Conservation (phyloP, 2,113 vertebrate genomes). For the Sigmodon hispidus region DNA sequence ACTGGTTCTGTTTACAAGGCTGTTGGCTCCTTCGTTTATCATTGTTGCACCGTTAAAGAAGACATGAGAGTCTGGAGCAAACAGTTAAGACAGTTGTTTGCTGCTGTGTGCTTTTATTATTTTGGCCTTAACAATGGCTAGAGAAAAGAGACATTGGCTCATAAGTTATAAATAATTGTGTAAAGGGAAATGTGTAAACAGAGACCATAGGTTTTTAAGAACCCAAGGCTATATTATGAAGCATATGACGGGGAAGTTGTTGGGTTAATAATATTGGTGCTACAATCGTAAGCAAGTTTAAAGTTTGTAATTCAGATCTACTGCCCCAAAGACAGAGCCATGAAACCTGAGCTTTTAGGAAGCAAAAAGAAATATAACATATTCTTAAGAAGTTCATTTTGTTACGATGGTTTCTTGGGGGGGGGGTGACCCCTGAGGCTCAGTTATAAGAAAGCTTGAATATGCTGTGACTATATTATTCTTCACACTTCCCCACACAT, state of each 20-base stretch:
- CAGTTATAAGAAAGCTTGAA: background rate
- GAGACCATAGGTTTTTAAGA: slow-evolving; percentile 13
- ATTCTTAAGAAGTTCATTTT: slow-evolving; percentile 36
- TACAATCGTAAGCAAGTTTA: background rate
- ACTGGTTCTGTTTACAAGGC: slow-evolving; percentile 7
- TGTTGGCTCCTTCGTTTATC: slow-evolving; percentile 42
- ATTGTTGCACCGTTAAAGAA: background rate
- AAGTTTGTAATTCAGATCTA: slow-evolving; percentile 9
- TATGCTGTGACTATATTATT: background rate
- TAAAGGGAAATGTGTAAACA: background rate
- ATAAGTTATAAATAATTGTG: background rate
- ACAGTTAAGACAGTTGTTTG: slow-evolving; percentile 28
- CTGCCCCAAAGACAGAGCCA: background rate
- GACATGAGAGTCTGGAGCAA: slow-evolving; percentile 17
- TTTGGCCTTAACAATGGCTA: background rate
- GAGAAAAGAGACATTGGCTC: background rate
- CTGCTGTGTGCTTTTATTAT: slow-evolving; percentile 22
- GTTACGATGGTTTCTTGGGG: background rate
- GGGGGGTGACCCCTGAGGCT: background rate
- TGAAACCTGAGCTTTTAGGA: background rate
- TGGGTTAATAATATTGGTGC: background rate
- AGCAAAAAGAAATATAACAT: background rate
- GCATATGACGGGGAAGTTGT: background rate
- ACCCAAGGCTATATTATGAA: background rate
- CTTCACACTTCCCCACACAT: background rate